Percentiles rank a stretch among this genome's conserved stretches.
Evolutionary conservation across 2,113 vertebrate genomes (phyloP).

Genomic region (Spilogale gracilis): DNA sequence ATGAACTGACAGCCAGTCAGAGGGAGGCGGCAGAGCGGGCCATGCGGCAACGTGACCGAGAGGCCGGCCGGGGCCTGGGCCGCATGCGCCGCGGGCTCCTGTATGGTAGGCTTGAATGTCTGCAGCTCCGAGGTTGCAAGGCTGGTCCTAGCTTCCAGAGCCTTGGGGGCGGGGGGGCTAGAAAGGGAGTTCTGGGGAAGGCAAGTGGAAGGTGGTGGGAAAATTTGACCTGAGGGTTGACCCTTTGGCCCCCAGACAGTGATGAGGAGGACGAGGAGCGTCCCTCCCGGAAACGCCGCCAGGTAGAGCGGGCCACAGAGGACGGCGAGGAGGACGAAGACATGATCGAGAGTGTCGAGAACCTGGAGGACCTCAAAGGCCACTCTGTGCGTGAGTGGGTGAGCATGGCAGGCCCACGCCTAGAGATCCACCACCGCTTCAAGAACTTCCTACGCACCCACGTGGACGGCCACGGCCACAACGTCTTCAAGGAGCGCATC

Average conservation of each 20-base stretch:
- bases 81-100: conserved; percentile 94
- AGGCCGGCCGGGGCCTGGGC: conserved; percentile 90
- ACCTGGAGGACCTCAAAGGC: conserved; percentile 99
- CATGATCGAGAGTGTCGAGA: conserved; percentile 99
- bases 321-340: conserved; percentile 94
- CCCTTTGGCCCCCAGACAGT: conserved; percentile 88
- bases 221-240: not conserved
- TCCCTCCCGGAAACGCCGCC: conserved; percentile 91
- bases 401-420: conserved; percentile 95
- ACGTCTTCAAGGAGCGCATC: conserved; percentile 99
- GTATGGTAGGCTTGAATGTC: conserved; percentile 84
- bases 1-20: conserved; percentile 96
- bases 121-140: not conserved
- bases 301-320: conserved; percentile 94
- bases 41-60: conserved; percentile 94
- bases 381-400: conserved; percentile 98
- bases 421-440: conserved; percentile 99
- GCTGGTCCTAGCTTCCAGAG: not conserved
- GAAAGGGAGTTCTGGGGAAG: not conserved
- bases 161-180: rapidly evolving
- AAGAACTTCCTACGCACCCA: conserved; percentile 98
- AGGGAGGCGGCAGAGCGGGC: conserved; percentile 94
- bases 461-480: conserved; percentile 96
- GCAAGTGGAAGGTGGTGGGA: not conserved
- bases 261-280: conserved; percentile 97